A percentile compares a stretch with the other conserved stretches of the same genome.
Conservation (phyloP, 2,888 invertebrate genomes). For the Diplazon laetatorius region DNA sequence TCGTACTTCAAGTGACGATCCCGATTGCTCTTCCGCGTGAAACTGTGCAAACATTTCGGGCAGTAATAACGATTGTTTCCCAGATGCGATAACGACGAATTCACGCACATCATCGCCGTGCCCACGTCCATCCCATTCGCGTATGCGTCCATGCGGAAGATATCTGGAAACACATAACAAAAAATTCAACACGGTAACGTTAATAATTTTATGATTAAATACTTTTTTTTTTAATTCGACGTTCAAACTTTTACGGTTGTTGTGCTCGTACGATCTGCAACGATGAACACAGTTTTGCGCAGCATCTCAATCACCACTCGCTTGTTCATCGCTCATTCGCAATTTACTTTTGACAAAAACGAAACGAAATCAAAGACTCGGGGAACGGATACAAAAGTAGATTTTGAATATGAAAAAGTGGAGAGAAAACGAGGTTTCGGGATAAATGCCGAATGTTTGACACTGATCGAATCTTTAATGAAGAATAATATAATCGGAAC, state of each 20-base stretch:
- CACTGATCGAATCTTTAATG: background rate
- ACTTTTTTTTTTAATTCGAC: background rate
- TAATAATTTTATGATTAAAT: slow-evolving; percentile 51
- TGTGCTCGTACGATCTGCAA: slow-evolving; percentile 15
- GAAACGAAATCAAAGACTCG: background rate
- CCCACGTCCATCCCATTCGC: slow-evolving; percentile 55
- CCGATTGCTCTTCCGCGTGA: slow-evolving; percentile 74
- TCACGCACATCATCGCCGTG: slow-evolving; percentile 15
- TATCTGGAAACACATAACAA: slow-evolving; percentile 69
- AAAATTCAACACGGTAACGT: slow-evolving; percentile 45
- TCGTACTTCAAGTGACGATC: slow-evolving; percentile 79
- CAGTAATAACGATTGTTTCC: slow-evolving; percentile 69
- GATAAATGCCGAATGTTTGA: background rate
- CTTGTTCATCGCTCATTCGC: background rate
- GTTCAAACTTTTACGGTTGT: slow-evolving; percentile 13
- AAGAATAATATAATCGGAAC: slow-evolving; percentile 4
- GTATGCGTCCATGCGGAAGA: slow-evolving; percentile 61
- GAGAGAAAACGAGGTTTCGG: background rate
- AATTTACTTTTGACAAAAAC: background rate
- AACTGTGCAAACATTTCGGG: slow-evolving; percentile 73
- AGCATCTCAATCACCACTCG: background rate
- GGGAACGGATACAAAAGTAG: too few species aligned
- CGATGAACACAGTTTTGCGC: slow-evolving; percentile 1
- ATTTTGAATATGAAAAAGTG: background rate
- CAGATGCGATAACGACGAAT: slow-evolving; percentile 11